Evolutionary conservation across 2,797 vertebrate genomes (phyloP).

Genomic region (Gymnothorax reevesii): DNA sequence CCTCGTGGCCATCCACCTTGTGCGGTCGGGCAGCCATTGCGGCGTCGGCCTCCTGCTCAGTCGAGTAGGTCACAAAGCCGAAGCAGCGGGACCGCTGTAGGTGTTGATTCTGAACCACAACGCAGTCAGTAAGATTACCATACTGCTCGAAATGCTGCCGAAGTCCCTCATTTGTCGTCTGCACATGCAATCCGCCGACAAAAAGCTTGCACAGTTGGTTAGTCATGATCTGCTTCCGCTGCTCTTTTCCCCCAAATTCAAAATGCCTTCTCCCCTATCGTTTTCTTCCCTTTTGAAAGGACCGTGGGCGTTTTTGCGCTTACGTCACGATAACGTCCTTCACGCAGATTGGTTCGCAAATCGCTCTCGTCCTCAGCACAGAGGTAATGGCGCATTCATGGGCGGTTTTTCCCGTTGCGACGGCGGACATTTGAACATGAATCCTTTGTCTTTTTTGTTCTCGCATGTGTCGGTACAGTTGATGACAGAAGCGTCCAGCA

Average conservation of each 20-base stretch:
- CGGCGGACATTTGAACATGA: too few species aligned
- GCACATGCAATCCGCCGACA: slow-evolving; percentile 82
- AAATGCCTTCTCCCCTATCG: slow-evolving; percentile 6
- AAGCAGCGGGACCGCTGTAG: slow-evolving; percentile 90
- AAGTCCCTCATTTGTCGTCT: slow-evolving; percentile 83
- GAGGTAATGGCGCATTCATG: neutral
- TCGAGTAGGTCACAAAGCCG: slow-evolving; percentile 95
- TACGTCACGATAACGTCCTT: slow-evolving; percentile 1
- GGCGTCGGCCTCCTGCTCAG: slow-evolving; percentile 90
- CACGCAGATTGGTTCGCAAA: neutral
- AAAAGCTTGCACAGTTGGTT: slow-evolving; percentile 84
- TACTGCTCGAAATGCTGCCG: slow-evolving; percentile 82
- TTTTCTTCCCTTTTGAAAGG: slow-evolving; percentile 18
- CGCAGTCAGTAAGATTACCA: slow-evolving; percentile 81
- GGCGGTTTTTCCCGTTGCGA: too few species aligned
- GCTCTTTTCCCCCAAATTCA: neutral
- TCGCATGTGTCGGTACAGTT: too few species aligned
- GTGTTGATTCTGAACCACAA: slow-evolving; percentile 80
- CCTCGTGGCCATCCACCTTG: slow-evolving; percentile 89
- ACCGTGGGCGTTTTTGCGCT: neutral
- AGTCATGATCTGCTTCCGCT: slow-evolving; percentile 62
- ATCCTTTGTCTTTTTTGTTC: too few species aligned
- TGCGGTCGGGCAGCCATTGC: slow-evolving; percentile 95
- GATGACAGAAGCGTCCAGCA: too few species aligned
- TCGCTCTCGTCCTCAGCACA: neutral